A percentile compares a stretch with the other conserved stretches of the same genome.
Evolutionary conservation across 2,113 vertebrate genomes (phyloP).

Genomic region (Myrmophylax atrothorax): DNA sequence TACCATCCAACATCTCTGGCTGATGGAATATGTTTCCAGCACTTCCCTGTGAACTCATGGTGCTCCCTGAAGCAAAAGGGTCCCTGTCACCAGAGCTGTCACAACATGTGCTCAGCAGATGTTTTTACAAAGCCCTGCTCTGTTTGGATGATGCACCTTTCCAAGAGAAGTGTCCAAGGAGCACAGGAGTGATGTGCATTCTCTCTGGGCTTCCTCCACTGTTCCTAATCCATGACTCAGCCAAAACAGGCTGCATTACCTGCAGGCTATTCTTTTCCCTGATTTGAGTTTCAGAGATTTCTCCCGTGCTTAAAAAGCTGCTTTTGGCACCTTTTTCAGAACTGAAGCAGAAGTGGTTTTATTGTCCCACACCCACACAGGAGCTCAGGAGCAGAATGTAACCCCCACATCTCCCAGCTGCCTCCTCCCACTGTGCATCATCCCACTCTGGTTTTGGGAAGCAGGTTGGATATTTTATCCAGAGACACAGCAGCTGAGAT

Average conservation of each 20-base stretch:
- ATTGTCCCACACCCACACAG: not conserved
- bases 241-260: not conserved
- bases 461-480: rapidly evolving
- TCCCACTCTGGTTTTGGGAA: not conserved
- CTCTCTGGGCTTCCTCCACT: not conserved
- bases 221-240: not conserved
- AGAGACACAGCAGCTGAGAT: not conserved
- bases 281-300: not conserved
- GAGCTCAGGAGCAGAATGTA: not conserved
- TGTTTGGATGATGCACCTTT: not conserved
- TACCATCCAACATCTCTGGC: rapidly evolving
- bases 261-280: not conserved
- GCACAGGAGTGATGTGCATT: not conserved
- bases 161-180: not conserved
- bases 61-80: not conserved
- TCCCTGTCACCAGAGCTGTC: rapidly evolving
- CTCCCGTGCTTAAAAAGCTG: not conserved
- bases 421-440: not conserved
- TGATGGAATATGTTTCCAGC: not conserved
- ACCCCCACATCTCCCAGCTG: rapidly evolving
- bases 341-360: not conserved
- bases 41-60: not conserved
- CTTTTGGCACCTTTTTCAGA: not conserved
- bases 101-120: not conserved
- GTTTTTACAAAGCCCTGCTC: not conserved